These are phyloP conservation scores for Eudyptes chrysolophus DNA, from an alignment of 2,113 vertebrate genomes.

Conservation along the genomic window DNA sequence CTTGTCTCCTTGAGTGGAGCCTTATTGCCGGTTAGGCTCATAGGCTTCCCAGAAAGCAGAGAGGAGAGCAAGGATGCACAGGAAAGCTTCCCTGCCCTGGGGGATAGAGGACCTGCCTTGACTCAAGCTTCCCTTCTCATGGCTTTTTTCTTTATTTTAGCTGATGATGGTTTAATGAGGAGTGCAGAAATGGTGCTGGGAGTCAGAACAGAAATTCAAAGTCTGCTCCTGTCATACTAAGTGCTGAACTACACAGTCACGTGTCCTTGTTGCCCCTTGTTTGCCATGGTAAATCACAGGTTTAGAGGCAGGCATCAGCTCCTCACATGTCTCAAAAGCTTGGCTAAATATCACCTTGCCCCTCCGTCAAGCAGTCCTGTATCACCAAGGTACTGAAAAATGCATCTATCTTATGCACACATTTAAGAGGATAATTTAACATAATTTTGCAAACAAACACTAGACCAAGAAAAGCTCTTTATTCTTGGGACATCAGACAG, in stretches of 20 bases:
- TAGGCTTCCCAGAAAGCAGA: background rate
- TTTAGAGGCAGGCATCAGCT: background rate
- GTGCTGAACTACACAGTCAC: background rate
- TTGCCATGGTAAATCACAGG: background rate
- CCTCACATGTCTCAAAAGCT: background rate
- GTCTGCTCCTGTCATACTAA: background rate
- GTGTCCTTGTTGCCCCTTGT: background rate
- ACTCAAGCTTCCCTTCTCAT: background rate
- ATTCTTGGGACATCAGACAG: background rate
- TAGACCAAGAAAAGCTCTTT: background rate
- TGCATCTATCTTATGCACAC: background rate
- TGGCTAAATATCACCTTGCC: background rate
- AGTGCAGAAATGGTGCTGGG: background rate
- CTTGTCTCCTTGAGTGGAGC: background rate
- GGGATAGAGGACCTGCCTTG: background rate
- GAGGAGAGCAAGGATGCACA: background rate
- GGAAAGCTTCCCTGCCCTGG: background rate
- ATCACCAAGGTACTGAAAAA: background rate
- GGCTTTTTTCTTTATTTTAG: background rate
- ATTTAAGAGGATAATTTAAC: background rate
- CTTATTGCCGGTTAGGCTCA: background rate
- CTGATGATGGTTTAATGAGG: background rate
- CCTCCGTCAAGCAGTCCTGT: background rate
- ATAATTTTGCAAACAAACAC: background rate
- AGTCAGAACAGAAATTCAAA: background rate